These are phyloP conservation scores for Drosophila asahinai DNA, from an alignment of 1,140 invertebrate genomes.

Conservation along the genomic window DNA sequence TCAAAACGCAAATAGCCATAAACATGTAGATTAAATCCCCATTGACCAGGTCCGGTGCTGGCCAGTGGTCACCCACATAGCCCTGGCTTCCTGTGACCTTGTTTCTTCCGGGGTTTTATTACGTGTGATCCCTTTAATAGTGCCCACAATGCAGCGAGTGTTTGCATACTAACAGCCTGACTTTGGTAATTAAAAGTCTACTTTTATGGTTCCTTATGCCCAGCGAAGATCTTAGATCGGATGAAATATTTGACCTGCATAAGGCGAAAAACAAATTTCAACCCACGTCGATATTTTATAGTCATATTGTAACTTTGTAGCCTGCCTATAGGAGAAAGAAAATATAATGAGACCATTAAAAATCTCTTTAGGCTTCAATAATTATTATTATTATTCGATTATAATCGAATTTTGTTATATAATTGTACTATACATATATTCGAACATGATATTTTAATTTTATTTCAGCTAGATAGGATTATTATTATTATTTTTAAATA, in stretches of 20 bases:
- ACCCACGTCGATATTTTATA: neutral
- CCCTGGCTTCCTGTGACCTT: slow-evolving; percentile 54
- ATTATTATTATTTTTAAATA: no score
- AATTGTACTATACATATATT: no score
- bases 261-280: neutral
- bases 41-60: slow-evolving; percentile 28
- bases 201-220: slow-evolving; percentile 45
- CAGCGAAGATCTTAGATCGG: slow-evolving; percentile 5
- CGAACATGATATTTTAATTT: no score
- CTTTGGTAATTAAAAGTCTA: slow-evolving; percentile 62
- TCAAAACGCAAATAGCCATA: slow-evolving; percentile 83
- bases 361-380: no score
- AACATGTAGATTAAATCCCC: slow-evolving; percentile 77
- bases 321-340: neutral
- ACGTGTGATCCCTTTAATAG: slow-evolving; percentile 50
- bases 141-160: slow-evolving; percentile 32
- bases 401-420: no score
- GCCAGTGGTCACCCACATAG: slow-evolving; percentile 42
- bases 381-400: no score
- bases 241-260: slow-evolving; percentile 15
- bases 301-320: neutral
- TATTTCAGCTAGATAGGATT: no score
- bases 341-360: no score
- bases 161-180: slow-evolving; percentile 40
- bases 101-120: slow-evolving; percentile 55